Evolutionary conservation across 2,888 invertebrate species (phyloP).

Genomic region (Leuctra nigra): DNA sequence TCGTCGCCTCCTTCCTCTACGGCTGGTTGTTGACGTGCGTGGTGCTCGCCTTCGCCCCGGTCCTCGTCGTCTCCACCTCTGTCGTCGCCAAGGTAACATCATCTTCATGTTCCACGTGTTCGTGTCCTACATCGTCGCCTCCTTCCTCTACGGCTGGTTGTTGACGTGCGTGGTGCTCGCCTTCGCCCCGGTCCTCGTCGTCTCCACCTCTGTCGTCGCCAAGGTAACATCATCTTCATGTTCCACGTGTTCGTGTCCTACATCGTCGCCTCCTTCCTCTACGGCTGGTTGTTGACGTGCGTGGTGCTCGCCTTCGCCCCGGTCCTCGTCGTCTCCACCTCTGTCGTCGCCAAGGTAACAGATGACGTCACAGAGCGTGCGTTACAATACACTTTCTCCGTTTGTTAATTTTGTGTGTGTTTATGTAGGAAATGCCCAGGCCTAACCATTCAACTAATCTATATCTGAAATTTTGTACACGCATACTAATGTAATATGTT

Average conservation of each 20-base stretch:
- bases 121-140: conserved; percentile 35
- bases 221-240: conserved; percentile 32
- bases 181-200: conserved; percentile 40
- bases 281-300: conserved; percentile 44
- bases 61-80: conserved; percentile 38
- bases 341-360: conserved; percentile 38
- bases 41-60: conserved; percentile 40
- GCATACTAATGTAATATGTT: no score
- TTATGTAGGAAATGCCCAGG: no score
- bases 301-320: conserved; percentile 43
- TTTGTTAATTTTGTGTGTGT: no score
- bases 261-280: conserved; percentile 40
- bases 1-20: conserved; percentile 40
- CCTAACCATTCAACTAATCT: no score
- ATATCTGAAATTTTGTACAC: no score
- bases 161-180: conserved; percentile 43
- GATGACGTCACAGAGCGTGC: no score
- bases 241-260: no score
- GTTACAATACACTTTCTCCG: no score
- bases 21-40: conserved; percentile 46
- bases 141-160: conserved; percentile 44
- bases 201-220: conserved; percentile 38
- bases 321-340: conserved; percentile 38
- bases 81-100: conserved; percentile 38
- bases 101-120: background rate